These are phyloP conservation scores for Ia io DNA, from an alignment of 2,113 vertebrate species.

Conservation along the genomic window DNA sequence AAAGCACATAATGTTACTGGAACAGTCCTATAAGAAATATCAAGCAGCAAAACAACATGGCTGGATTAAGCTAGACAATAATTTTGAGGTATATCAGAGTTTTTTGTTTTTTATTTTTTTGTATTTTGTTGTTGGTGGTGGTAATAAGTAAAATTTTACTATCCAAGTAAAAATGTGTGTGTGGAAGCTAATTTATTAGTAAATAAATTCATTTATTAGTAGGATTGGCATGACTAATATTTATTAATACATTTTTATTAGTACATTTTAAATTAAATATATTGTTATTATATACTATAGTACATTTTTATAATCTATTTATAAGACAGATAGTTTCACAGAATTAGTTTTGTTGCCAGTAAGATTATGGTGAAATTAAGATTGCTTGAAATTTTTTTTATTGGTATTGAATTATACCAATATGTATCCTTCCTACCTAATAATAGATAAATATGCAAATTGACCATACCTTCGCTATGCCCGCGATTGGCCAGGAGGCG, in stretches of 20 bases:
- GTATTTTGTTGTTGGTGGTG: background rate
- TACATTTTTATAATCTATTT: background rate
- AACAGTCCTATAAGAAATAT: slow-evolving; percentile 89
- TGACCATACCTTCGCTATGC: too few species aligned
- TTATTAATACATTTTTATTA: background rate
- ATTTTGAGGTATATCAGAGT: slow-evolving; percentile 86
- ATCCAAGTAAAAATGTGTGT: background rate
- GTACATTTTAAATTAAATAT: background rate
- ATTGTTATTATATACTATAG: background rate
- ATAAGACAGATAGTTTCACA: background rate
- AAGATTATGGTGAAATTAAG: background rate
- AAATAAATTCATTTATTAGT: background rate
- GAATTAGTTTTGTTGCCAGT: background rate
- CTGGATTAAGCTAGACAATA: slow-evolving; percentile 90
- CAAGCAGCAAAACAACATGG: slow-evolving; percentile 68
- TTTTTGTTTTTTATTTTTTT: background rate
- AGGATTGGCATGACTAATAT: background rate
- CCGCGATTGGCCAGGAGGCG: too few species aligned
- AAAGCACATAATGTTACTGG: slow-evolving; percentile 92
- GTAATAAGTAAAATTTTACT: background rate
- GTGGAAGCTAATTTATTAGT: background rate
- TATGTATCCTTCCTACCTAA: too few species aligned
- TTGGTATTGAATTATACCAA: background rate
- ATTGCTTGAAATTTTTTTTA: background rate
- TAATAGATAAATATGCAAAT: too few species aligned